A percentile compares a stretch with the other conserved stretches of the same genome.
Evolutionary conservation across 53 echinoderm and acorn worm species (phyloP).

Genomic region (Astropecten irregularis): DNA sequence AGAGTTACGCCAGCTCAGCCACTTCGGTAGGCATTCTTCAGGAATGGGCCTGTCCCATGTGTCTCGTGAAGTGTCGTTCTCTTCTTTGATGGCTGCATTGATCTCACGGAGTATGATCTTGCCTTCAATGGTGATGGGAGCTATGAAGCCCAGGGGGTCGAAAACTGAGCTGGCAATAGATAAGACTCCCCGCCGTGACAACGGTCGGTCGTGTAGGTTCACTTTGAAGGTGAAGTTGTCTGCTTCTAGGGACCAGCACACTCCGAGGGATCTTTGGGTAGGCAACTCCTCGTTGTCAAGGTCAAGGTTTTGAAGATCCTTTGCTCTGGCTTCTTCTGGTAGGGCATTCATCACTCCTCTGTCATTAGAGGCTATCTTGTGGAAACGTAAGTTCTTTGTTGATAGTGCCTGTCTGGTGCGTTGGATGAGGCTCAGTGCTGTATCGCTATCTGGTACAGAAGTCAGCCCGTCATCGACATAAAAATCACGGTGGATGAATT

Average conservation of each 20-base stretch:
- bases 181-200: conserved; percentile 45
- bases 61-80: not conserved
- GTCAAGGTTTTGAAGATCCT: not conserved
- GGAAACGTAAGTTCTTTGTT: conserved; percentile 34
- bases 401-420: not conserved
- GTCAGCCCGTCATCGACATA: conserved; percentile 41
- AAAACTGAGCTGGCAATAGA: conserved; percentile 16
- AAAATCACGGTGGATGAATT: conserved; percentile 21
- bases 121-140: conserved; percentile 48
- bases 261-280: conserved; percentile 30
- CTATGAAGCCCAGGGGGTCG: conserved; percentile 25
- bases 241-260: not conserved
- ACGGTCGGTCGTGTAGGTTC: conserved; percentile 26
- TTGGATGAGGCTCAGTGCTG: conserved; percentile 33
- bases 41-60: conserved; percentile 45
- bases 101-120: conserved; percentile 42
- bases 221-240: conserved; percentile 49
- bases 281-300: not conserved
- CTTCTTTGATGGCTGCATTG: conserved; percentile 2
- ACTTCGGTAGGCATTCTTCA: conserved; percentile 21
- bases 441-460: conserved; percentile 23
- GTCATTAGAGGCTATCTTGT: no score
- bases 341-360: not conserved
- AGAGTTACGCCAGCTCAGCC: conserved; percentile 29
- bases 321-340: conserved; percentile 4